Evolutionary conservation across 2,888 invertebrate genomes (phyloP).

Genomic region (Trissolcus japonicus): DNA sequence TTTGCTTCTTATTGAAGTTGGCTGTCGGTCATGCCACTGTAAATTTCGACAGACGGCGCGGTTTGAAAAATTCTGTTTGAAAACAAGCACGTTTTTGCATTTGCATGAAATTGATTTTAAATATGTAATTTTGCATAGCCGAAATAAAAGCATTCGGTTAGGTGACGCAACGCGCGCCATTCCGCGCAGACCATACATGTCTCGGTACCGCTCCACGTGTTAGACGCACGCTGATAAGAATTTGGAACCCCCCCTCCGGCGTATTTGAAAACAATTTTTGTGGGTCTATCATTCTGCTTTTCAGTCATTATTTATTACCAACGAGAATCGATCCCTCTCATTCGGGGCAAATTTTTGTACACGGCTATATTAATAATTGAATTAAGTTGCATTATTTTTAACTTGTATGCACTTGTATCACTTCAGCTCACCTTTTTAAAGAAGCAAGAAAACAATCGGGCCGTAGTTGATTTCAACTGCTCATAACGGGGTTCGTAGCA

Average conservation of each 20-base stretch:
- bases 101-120: no score
- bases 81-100: no score
- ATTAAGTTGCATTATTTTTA: no score
- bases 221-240: constrained; percentile 9
- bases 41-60: no score
- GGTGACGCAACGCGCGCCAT: constrained; percentile 29
- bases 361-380: no score
- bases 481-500: constrained; percentile 27
- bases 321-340: no score
- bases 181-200: constrained; percentile 49
- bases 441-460: not conserved
- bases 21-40: no score
- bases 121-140: not conserved
- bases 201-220: constrained; percentile 53
- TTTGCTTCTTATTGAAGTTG: no score
- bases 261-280: not conserved
- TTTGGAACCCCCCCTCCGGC: not conserved
- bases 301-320: no score
- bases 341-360: no score
- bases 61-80: no score
- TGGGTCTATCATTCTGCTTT: not conserved
- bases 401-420: no score
- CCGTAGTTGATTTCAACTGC: not conserved
- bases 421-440: not conserved
- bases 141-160: constrained; percentile 36